Percentiles rank a stretch among this genome's conserved stretches.
Conservation (phyloP, 64 coral and sea anemone genomes). For the Montipora foliosa region DNA sequence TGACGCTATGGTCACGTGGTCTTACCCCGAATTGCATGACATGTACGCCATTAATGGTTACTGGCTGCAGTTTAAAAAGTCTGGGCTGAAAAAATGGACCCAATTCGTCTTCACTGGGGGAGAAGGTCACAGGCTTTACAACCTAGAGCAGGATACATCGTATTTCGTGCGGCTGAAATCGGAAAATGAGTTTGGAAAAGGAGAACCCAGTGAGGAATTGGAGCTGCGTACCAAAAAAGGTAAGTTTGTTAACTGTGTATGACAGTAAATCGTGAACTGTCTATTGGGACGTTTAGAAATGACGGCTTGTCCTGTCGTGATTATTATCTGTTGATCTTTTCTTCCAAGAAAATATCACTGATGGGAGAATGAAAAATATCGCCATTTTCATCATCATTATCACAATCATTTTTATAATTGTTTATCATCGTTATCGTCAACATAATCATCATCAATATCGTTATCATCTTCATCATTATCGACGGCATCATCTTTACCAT, state of each 20-base stretch:
- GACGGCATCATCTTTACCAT: too few relatives aligned
- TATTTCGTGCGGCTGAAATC: constrained; percentile 77
- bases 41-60: constrained; percentile 76
- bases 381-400: too few relatives aligned
- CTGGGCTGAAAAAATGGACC: constrained; percentile 58
- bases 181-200: constrained; percentile 73
- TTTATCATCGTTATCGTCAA: too few relatives aligned
- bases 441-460: too few relatives aligned
- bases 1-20: constrained; percentile 63
- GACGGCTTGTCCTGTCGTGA: too few relatives aligned
- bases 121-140: constrained; percentile 62
- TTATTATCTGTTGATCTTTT: too few relatives aligned
- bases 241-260: not conserved
- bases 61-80: constrained; percentile 72
- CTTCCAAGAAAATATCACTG: too few relatives aligned
- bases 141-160: constrained; percentile 55
- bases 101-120: constrained; percentile 29
- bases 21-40: constrained; percentile 59
- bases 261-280: too few relatives aligned
- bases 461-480: too few relatives aligned
- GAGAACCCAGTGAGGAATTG: constrained; percentile 46
- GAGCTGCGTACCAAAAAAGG: constrained; percentile 77
- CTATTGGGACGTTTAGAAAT: too few relatives aligned
- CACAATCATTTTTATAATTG: too few relatives aligned
- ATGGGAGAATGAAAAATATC: too few relatives aligned